These are phyloP conservation scores for Aricia artaxerxes DNA, from an alignment of 2,888 invertebrate genomes.

Conservation along the genomic window DNA sequence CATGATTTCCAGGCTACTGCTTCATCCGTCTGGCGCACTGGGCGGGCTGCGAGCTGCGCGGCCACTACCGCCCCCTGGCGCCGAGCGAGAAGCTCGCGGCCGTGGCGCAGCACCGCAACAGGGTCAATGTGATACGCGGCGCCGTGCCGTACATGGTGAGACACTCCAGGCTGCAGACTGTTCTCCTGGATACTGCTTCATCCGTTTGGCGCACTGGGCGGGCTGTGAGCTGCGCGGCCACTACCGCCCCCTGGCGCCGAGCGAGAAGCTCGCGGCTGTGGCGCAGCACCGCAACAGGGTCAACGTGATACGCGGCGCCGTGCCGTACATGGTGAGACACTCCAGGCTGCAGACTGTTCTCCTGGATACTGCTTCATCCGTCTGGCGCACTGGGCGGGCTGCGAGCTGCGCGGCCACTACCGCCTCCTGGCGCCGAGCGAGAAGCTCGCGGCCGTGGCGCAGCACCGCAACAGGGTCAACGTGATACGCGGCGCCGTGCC, in stretches of 20 bases:
- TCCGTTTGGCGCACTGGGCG: slow-evolving; percentile 57
- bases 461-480: slow-evolving; percentile 80
- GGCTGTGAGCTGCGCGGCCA: slow-evolving; percentile 52
- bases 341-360: too few relatives aligned
- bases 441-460: slow-evolving; percentile 69
- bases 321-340: slow-evolving; percentile 79
- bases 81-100: slow-evolving; percentile 76
- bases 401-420: slow-evolving; percentile 57
- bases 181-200: too few relatives aligned
- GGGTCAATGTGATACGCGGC: slow-evolving; percentile 82
- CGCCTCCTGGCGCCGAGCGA: slow-evolving; percentile 74
- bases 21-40: slow-evolving; percentile 77
- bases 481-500: slow-evolving; percentile 80
- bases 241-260: slow-evolving; percentile 68
- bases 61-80: slow-evolving; percentile 67
- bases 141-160: slow-evolving; percentile 81
- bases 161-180: not conserved
- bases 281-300: slow-evolving; percentile 75
- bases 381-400: slow-evolving; percentile 57
- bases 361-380: too few relatives aligned
- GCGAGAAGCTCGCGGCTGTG: slow-evolving; percentile 76
- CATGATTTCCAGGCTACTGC: slow-evolving; percentile 78
- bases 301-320: slow-evolving; percentile 81
- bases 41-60: slow-evolving; percentile 48
- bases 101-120: slow-evolving; percentile 74